Evolutionary conservation across 2,113 vertebrate species (phyloP), one percentile per base, ranked within the genome.

Genomic region (Pygathrix nemaeus): DNA sequence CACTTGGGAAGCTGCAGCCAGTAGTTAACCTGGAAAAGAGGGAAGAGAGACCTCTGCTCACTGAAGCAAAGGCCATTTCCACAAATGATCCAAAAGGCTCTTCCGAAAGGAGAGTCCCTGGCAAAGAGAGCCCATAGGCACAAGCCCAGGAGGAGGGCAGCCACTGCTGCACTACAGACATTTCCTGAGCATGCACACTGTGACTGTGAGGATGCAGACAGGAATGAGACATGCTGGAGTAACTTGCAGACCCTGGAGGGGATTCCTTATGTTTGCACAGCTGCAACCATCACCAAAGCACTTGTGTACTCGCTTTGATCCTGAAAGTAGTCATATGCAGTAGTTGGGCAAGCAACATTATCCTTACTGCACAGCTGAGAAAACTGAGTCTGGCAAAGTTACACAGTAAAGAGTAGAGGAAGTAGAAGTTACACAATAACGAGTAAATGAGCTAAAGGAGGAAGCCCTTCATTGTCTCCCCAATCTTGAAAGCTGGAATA

Each of bases 1-100:
- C 75, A 30, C 75, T 79, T 40, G 80, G 94, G 87, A 96, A 90
- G 48, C 72, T 93, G 61, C 27, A 9, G 32, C 72, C 23, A 3
- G 18, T 38, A 72, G 73, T 96, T 87, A 93, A 88, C 72, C 75
- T 95, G 43, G 52, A 13, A 94, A 93, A 35, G 52, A 90, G 72
- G 27, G 50, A 66, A 96, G 59, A 17, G 40, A 89, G 88, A 64
- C 23, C 61, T 23, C 86, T 35, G 38, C 35, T 93, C 84, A 25
- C 32, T 66, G 52, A 95, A 96, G 73, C 72, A 96, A 68, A 97
- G 25, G 21, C 85, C 75, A 57, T 96, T 95, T 97, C n/a, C n/a
- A 78, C 82, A 84, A 98, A 96, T 87, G 81, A 10, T 80, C 96
- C 78, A 70, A 59, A 93, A 88, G 32, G 10, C 12, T 27, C 21